Evolutionary conservation across 2,113 vertebrate species (phyloP), one percentile per base, ranked within the genome.

Genomic region (Dolichallabes microphthalmus): DNA sequence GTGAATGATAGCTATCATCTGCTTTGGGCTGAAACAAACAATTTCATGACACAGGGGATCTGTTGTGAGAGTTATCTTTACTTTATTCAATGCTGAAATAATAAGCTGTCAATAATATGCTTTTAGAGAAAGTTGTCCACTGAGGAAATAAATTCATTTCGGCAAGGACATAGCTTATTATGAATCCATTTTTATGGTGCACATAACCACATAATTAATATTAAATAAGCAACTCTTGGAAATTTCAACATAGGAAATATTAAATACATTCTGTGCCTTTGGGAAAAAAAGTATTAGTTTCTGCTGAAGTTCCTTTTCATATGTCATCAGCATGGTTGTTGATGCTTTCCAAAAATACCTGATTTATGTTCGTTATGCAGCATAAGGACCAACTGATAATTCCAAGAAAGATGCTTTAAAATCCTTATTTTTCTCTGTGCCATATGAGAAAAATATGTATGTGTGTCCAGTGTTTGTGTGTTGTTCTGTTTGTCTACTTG

Each of bases 241-340:
- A 97, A 95, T 96, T 96, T 96, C 94, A 95, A 96, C 96, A 96
- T 96, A 96, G 95, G 96, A 96, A 97, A 96, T 96, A 96, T 96
- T 96, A 96, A 97, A 96, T 96, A 97, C 97, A 96, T 96, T 96
- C 97, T 96, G 95, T 94, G 96, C 94, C 95, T 96, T 95, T 96
- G 95, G 97, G 96, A 97, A 97, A 96, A 97, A 95, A 97, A 96
- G 96, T 96, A 96, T 81, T 83, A 52, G 68, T 83, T 85, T 35
- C 60, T 45, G 52, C 94, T 71, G 52, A 57, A 83, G 69, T 86
- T 94, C 92, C 93, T 87, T 90, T 94, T 86, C 30, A 86, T 45
- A 92, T 89, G 93, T 94, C 93, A 93, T 94, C 94, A 93, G 92
- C 95, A 95, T 96, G 94, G 94, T 95, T 93, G 92, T 93, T 95